Evolutionary conservation across 2,113 vertebrate species (phyloP).

Genomic region (Cyanocitta stelleri): DNA sequence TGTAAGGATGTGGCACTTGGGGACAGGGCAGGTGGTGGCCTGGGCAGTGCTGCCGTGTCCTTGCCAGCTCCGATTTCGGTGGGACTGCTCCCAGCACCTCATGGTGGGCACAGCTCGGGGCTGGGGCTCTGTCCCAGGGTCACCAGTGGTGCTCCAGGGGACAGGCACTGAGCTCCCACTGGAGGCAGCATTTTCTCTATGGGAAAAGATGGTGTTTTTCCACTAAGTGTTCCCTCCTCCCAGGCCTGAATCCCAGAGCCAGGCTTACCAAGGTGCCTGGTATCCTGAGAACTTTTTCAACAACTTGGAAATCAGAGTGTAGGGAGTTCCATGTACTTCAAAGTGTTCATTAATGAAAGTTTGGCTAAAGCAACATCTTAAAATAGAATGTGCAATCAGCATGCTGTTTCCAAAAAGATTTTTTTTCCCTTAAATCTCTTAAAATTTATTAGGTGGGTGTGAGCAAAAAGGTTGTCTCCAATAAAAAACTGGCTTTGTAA

Average conservation of each 20-base stretch:
- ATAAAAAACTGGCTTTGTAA: slow-evolving; percentile 55
- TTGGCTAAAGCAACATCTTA: neutral
- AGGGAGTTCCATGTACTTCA: neutral
- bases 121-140: neutral
- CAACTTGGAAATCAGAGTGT: neutral
- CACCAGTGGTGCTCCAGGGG: neutral
- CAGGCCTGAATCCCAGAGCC: neutral
- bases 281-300: neutral
- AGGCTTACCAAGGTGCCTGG: neutral
- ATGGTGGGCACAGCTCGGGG: neutral
- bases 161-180: neutral
- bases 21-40: neutral
- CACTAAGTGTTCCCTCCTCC: neutral
- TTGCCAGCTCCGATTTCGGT: fast-evolving
- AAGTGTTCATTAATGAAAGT: slow-evolving; percentile 33
- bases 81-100: neutral
- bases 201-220: neutral
- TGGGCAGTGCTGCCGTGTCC: neutral
- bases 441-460: slow-evolving; percentile 48
- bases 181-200: neutral
- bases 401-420: neutral
- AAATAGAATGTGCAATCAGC: slow-evolving; percentile 25
- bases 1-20: neutral
- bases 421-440: neutral
- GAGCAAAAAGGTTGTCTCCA: slow-evolving; percentile 51